phyloP scores from a whole-genome alignment of 2,888 invertebrate species.

The Timema podura region DNA sequence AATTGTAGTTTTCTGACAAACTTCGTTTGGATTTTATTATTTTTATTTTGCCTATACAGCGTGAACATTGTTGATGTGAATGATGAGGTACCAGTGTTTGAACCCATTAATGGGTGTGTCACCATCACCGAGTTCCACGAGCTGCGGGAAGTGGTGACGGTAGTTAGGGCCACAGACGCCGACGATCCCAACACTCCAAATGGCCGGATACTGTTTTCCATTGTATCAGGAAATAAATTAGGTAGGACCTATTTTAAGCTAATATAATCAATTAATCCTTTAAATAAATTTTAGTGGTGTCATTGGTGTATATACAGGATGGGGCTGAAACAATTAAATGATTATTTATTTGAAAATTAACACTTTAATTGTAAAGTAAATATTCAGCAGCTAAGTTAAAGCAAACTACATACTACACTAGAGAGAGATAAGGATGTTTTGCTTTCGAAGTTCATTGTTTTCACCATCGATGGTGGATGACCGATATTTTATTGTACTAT shows the following conservation, averaged over 20 bases:
- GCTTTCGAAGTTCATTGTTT: too few relatives aligned
- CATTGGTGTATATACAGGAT: too few relatives aligned
- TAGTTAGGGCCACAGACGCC: constrained; percentile 73
- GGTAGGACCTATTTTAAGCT: constrained; percentile 45
- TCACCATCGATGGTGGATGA: too few relatives aligned
- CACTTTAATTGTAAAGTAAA: too few relatives aligned
- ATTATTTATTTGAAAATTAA: too few relatives aligned
- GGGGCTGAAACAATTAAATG: too few relatives aligned
- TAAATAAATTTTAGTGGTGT: background rate
- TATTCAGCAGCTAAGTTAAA: too few relatives aligned
- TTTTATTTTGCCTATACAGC: constrained; percentile 44
- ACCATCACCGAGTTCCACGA: constrained; percentile 87
- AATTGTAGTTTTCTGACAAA: too few relatives aligned
- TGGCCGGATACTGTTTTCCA: constrained; percentile 68
- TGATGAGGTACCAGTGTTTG: constrained; percentile 74
- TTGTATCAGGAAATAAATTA: constrained; percentile 67
- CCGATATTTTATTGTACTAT: too few relatives aligned
- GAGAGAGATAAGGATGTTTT: too few relatives aligned
- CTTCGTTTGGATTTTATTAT: too few relatives aligned
- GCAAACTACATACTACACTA: too few relatives aligned
- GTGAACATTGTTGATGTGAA: constrained; percentile 80
- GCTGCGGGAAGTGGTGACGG: constrained; percentile 68
- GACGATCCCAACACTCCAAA: constrained; percentile 79
- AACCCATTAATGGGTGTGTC: constrained; percentile 57
- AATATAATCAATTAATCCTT: background rate